Base-by-base conservation (phyloP, 2,888 invertebrate species). In the Marronus borbonicus region DNA sequence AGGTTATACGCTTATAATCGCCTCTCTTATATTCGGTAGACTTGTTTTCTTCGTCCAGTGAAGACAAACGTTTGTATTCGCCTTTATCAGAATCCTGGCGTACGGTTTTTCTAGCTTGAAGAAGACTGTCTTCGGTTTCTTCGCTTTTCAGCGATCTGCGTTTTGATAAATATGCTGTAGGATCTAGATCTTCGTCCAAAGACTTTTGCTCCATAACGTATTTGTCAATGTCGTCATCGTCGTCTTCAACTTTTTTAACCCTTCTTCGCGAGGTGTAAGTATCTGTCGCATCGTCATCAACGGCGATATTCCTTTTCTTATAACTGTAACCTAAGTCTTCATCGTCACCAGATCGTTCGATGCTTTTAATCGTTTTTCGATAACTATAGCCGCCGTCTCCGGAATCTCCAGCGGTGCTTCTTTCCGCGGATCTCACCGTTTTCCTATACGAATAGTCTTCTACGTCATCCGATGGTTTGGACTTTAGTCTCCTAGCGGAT, bases 371-470 rank as follows among this genome's bases (percentile, higher is more conserved):
- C 0, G 85, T 84, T 80, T 83, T 85, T 80, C 84, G 83, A n/a
- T 85, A 80, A 0, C 82, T 81, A 72, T 85, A 84, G n/a, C 83
- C 82, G 70, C 87, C 86, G 49, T 84, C 85, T 76, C 86, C 86
- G 10, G 55, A 8, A 28, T 86, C 86, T 31, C 84, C 80, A 12
- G 83, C 83, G 12, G 39, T 44, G 49, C 78, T 65, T 28, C n/a
- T 50, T 52, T 78, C 78, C 12, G 75, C 44, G 28, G 80, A 79
- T 72, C 81, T 81, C 12, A 80, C 74, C 4, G 82, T 81, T 78
- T 80, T 80, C 65, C 81, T 82, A 20, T 78, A 78, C n/a, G 78
- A 78, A n/a, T 78, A 78, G 36, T 76, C 75, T 20, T 78, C 78
- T 10, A 55, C 68, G 7, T 72, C 78, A 44, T 65, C 78, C 66